Evolutionary conservation across 2,888 invertebrate species (phyloP).

Genomic region (Micoletzkya japonica): DNA sequence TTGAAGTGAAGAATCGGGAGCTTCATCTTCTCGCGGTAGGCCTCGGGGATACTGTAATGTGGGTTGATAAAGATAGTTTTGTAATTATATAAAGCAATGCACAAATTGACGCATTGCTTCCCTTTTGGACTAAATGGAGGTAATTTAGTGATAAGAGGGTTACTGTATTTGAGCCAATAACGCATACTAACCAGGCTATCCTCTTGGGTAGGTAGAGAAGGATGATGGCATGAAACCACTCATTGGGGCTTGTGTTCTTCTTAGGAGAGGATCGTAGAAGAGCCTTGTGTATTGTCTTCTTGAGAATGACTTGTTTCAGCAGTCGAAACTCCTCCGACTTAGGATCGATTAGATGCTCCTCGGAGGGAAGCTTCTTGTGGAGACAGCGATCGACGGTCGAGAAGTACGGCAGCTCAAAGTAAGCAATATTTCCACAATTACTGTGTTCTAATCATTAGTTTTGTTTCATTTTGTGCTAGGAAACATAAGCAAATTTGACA

Average conservation of each 20-base stretch:
- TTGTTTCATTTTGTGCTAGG: no score
- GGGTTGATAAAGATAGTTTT: background rate
- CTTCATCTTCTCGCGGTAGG: background rate
- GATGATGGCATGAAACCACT: background rate
- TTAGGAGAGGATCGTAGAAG: background rate
- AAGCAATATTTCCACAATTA: no score
- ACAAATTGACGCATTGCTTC: no score
- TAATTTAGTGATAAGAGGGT: background rate
- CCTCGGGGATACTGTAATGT: background rate
- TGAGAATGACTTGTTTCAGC: background rate
- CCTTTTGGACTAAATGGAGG: no score
- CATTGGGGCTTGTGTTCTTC: slow-evolving; percentile 1
- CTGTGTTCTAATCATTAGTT: no score
- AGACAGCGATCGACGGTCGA: no score
- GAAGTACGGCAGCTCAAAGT: no score
- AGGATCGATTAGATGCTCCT: background rate
- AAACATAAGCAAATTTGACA: no score
- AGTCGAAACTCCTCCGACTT: background rate
- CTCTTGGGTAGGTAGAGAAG: background rate
- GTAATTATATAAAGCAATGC: no score
- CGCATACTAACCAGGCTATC: background rate
- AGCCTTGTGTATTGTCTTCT: background rate
- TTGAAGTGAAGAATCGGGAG: slow-evolving; percentile 1
- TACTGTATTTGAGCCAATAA: background rate
- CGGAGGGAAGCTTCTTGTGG: no score